phyloP scores from a whole-genome alignment of 2,113 vertebrate species.

The Calonectris borealis region DNA sequence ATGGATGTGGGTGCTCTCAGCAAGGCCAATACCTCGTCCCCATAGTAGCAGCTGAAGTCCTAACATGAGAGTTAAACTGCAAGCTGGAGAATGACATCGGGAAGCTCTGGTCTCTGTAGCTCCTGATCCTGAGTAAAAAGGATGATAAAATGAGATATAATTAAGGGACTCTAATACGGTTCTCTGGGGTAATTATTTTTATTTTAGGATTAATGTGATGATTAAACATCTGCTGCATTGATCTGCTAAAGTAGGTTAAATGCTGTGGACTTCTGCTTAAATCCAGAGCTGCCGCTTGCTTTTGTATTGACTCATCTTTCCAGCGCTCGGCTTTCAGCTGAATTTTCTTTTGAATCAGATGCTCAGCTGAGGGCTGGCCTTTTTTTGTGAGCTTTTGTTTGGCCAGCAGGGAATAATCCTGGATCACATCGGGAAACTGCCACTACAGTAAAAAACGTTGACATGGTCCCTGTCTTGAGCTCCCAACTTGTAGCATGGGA shows the following conservation, averaged over 20 bases:
- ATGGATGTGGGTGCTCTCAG: not conserved
- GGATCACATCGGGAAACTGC: constrained; percentile 34
- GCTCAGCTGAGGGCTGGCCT: not conserved
- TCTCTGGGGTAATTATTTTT: constrained; percentile 65
- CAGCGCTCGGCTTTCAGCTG: not conserved
- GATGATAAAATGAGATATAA: constrained; percentile 47
- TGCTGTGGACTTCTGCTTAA: constrained; percentile 25
- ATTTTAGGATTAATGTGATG: constrained; percentile 60
- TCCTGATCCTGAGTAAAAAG: constrained; percentile 1
- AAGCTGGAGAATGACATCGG: not conserved
- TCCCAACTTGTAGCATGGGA: not conserved
- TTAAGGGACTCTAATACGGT: constrained; percentile 25
- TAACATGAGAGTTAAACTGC: not conserved
- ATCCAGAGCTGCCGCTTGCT: not conserved
- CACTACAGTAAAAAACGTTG: not conserved
- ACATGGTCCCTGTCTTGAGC: not conserved
- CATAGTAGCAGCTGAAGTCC: not conserved
- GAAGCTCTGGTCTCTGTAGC: not conserved
- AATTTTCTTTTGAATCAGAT: constrained; percentile 44
- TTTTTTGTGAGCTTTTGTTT: constrained; percentile 8
- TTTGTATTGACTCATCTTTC: constrained; percentile 41
- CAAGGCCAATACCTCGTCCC: not conserved
- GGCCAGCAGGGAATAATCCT: constrained; percentile 23
- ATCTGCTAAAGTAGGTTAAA: constrained; percentile 66
- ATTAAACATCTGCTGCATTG: constrained; percentile 40